These are phyloP conservation scores for Scaptomyza tumidula DNA, from an alignment of 2,888 invertebrate species.

Conservation along the genomic window DNA sequence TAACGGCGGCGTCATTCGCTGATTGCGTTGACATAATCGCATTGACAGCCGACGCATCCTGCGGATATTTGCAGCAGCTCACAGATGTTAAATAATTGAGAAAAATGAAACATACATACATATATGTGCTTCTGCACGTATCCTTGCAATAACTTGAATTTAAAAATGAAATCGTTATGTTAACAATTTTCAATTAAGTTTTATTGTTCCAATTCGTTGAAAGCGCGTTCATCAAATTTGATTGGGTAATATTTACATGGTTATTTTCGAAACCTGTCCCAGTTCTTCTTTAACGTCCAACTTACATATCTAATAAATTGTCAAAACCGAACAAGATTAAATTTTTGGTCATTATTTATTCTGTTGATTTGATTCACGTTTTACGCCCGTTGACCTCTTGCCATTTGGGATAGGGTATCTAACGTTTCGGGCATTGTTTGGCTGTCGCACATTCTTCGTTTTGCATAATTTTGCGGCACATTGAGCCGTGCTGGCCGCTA, in stretches of 20 bases:
- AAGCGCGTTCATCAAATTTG: neutral
- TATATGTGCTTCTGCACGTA: neutral
- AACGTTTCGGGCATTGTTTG: neutral
- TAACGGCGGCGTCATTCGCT: slow-evolving; percentile 24
- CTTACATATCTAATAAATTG: neutral
- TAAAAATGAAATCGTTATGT: slow-evolving; percentile 1
- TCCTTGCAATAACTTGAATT: slow-evolving; percentile 1
- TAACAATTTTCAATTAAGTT: slow-evolving; percentile 2
- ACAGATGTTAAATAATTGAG: slow-evolving; percentile 1
- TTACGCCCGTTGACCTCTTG: neutral
- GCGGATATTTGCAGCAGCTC: slow-evolving; percentile 65
- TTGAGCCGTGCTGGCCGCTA: slow-evolving; percentile 38
- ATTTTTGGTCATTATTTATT: neutral
- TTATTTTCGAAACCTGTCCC: too few relatives aligned
- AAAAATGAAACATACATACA: neutral
- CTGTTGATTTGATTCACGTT: neutral
- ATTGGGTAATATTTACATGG: neutral
- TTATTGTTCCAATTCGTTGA: slow-evolving; percentile 1
- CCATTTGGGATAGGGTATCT: neutral
- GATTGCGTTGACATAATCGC: slow-evolving; percentile 72
- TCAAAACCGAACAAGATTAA: neutral
- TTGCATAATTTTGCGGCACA: slow-evolving; percentile 63
- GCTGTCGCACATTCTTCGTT: slow-evolving; percentile 16
- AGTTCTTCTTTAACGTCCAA: too few relatives aligned
- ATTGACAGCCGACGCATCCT: slow-evolving; percentile 70